phyloP scores from a whole-genome alignment of 2,113 vertebrate species.

The Neopipo cinnamomea region DNA sequence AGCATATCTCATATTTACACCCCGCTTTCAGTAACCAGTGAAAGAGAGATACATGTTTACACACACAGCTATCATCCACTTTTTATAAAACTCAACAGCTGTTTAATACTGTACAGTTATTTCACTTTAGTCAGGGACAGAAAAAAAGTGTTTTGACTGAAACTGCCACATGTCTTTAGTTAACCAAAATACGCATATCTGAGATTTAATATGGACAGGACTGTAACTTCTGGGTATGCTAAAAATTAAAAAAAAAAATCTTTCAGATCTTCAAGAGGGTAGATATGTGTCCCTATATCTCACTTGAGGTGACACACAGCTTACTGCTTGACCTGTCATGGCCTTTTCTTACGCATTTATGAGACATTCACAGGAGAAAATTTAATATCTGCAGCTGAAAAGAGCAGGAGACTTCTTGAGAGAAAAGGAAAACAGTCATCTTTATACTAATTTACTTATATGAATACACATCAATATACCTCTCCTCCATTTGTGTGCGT shows the following conservation, averaged over 20 bases:
- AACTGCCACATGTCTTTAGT: neutral
- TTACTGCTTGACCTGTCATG: neutral
- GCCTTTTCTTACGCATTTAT: neutral
- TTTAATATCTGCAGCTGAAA: neutral
- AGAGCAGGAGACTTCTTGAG: neutral
- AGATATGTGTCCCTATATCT: neutral
- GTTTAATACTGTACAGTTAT: neutral
- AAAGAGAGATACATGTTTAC: neutral
- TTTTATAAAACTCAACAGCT: neutral
- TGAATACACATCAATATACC: neutral
- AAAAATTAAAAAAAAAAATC: neutral
- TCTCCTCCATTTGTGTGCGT: neutral
- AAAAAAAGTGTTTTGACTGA: neutral
- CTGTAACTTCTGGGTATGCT: neutral
- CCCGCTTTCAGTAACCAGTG: neutral
- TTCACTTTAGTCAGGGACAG: neutral
- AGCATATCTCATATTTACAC: neutral
- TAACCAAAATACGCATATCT: neutral
- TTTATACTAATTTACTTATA: neutral
- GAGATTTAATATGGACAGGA: neutral
- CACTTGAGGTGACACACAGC: neutral
- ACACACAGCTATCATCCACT: neutral
- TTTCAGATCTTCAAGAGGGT: neutral
- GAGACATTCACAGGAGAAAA: neutral
- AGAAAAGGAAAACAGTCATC: neutral